Base-by-base conservation (phyloP, 2,888 invertebrate genomes). In the Sphinx pinastri region DNA sequence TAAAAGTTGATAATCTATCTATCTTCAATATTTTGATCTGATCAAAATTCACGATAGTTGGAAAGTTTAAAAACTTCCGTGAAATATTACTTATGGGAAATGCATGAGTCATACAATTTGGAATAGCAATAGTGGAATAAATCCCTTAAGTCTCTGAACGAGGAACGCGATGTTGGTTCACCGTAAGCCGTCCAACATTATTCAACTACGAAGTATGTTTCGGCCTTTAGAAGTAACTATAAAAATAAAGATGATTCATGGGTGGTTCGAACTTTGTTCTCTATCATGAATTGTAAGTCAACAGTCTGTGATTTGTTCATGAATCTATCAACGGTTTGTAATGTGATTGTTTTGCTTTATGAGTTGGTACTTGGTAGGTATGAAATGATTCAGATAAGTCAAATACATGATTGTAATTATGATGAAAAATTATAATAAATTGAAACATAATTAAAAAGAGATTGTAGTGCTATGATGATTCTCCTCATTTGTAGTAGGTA, bases 141-240 rank as follows among this genome's bases (percentile, higher is more conserved):
- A 75, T 70, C 74, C 67, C 66, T 51, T 71, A 76, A 76, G 73
- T 71, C 73, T 73, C 76, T 79, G 73, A 76, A 77, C 74, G 75
- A 79, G 73, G 66, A 71, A 70, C 67, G 51, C 74, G 72, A 76
- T 79, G 76, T 63, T 49, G 13, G 49, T 19, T 49, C 63, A 73
- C 67, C 25, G 67, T 67, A 66, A 72, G 71, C 67, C 69, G 13
- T 25, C 16, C 52, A 55, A 63, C 60, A 68, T 71, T 70, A 68
- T 60, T 68, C 68, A 67, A 71, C 67, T 59, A 69, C 51, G n/a
- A 11, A 60, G 49, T 68, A 38, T 55, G 16, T 54, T 52, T 59
- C 69, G 58, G 51, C 68, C 52, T 60, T 49, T 66, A 38, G 49
- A 45, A 55, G 57, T 60, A 60, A 60, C 14, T 58, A 31, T n/a